Conservation (phyloP, 1,140 invertebrate species). For the Luehdorfia chinensis region DNA sequence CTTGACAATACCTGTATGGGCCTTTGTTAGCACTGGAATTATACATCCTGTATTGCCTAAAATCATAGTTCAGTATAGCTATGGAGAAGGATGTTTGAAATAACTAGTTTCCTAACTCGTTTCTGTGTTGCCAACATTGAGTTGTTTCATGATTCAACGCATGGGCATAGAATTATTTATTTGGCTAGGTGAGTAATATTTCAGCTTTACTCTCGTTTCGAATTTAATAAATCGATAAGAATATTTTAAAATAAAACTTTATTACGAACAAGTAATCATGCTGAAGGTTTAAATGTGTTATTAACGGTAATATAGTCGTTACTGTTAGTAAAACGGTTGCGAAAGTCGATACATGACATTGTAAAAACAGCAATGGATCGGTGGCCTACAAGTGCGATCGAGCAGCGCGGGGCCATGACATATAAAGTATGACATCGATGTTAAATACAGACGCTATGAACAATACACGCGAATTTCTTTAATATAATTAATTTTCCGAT, state of each 20-base stretch:
- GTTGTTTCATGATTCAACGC: slow-evolving; percentile 24
- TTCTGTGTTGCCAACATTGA: slow-evolving; percentile 19
- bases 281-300: slow-evolving; percentile 2
- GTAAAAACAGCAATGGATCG: slow-evolving; percentile 59
- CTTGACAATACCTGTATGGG: slow-evolving; percentile 74
- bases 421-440: slow-evolving; percentile 71
- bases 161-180: slow-evolving; percentile 22
- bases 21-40: slow-evolving; percentile 63
- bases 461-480: slow-evolving; percentile 40
- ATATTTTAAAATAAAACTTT: no score
- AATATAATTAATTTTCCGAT: slow-evolving; percentile 29
- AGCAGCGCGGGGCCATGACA: slow-evolving; percentile 68
- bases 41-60: slow-evolving; percentile 68
- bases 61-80: slow-evolving; percentile 27
- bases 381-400: slow-evolving; percentile 71
- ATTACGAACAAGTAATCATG: no score
- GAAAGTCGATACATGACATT: slow-evolving; percentile 73
- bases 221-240: no score
- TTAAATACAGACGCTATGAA: slow-evolving; percentile 44
- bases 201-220: no score
- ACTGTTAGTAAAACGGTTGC: slow-evolving; percentile 55
- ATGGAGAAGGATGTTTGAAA: slow-evolving; percentile 34
- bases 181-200: no score
- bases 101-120: slow-evolving; percentile 44
- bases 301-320: slow-evolving; percentile 28